Conservation (phyloP, 1,140 invertebrate species). For the Drosophila dunni region DNA sequence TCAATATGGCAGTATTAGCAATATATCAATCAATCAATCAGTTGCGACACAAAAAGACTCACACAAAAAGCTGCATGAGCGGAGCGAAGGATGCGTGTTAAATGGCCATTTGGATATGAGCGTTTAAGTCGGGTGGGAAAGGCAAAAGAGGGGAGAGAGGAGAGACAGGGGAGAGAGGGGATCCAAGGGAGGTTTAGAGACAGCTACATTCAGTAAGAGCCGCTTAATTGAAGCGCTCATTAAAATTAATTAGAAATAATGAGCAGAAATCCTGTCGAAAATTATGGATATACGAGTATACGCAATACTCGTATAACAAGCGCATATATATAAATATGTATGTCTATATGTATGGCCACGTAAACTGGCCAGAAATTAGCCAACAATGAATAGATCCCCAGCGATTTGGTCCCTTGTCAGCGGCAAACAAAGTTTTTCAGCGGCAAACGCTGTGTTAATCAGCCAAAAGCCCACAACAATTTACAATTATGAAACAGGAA, state of each 20-base stretch:
- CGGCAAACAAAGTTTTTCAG: neutral
- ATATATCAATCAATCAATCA: conserved; percentile 14
- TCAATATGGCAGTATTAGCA: conserved; percentile 31
- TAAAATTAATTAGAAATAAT: conserved; percentile 71
- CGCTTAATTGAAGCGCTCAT: conserved; percentile 40
- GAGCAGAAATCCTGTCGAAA: conserved; percentile 22
- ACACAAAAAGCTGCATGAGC: neutral
- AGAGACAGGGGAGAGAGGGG: too few relatives aligned
- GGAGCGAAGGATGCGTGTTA: neutral
- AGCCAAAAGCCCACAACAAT: conserved; percentile 45
- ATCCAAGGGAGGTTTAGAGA: too few relatives aligned
- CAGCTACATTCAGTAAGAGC: too few relatives aligned
- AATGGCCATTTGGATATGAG: neutral
- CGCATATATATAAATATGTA: conserved; percentile 5
- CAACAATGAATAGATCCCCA: conserved; percentile 7
- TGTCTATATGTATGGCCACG: neutral
- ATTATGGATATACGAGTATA: conserved; percentile 40
- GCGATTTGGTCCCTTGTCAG: conserved; percentile 5
- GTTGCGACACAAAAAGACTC: conserved; percentile 1
- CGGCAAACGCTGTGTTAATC: conserved; percentile 44
- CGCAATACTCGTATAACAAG: neutral
- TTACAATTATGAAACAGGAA: conserved; percentile 44
- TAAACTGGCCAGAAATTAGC: conserved; percentile 40
- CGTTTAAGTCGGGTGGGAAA: conserved; percentile 4
- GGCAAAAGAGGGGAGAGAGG: neutral